phyloP scores from a whole-genome alignment of 2,113 vertebrate genomes.

The Bubalus kerabau region DNA sequence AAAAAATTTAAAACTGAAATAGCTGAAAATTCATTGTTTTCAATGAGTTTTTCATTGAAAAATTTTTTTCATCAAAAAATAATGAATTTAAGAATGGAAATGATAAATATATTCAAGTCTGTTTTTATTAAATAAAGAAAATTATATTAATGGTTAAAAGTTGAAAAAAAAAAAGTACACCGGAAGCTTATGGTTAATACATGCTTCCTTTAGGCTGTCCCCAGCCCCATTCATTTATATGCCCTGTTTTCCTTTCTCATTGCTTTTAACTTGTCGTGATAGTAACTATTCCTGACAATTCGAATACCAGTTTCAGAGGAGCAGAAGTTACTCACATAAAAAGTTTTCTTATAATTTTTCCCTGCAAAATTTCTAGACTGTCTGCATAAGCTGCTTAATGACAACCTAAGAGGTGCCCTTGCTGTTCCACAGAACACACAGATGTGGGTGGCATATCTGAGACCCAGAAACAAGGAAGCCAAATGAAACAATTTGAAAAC shows the following conservation, averaged over 20 bases:
- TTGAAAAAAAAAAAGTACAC: background rate
- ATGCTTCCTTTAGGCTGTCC: background rate
- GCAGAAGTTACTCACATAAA: background rate
- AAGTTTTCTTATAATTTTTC: background rate
- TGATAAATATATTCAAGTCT: background rate
- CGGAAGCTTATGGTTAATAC: background rate
- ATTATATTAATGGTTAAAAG: background rate
- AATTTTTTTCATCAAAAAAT: background rate
- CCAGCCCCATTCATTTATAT: background rate
- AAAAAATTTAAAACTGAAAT: background rate
- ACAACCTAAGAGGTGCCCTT: background rate
- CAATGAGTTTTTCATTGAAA: too few relatives aligned
- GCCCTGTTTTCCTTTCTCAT: background rate
- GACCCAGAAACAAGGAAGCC: background rate
- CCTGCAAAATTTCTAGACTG: background rate
- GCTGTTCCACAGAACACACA: background rate
- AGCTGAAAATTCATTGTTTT: background rate
- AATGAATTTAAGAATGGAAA: background rate
- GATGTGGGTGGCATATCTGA: background rate
- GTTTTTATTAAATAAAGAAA: background rate
- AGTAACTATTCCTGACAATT: background rate
- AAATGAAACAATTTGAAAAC: background rate
- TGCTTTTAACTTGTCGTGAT: background rate
- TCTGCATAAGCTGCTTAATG: background rate
- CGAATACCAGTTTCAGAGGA: background rate